Base-by-base conservation (phyloP, 2,113 vertebrate genomes). In the Callaeas wilsoni region DNA sequence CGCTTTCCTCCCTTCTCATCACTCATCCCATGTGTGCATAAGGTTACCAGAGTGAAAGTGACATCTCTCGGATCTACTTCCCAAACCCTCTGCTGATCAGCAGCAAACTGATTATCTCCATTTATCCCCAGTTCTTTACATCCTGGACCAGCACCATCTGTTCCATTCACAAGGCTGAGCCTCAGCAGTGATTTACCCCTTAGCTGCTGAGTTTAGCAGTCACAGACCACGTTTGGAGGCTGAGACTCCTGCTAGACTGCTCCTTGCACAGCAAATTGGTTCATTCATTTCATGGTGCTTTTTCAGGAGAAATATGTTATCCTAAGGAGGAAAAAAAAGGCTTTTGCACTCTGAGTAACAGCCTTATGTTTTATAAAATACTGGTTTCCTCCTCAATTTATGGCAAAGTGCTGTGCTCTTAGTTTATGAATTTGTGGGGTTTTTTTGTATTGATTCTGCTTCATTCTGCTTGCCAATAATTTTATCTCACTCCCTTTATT, bases 371-470 rank as follows among this genome's bases (percentile, higher is more conserved):
- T 53, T 39, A 70, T 55, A 44, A 87, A 89, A 74, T 53, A 70
- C 2, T 71, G 21, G 7, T 15, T 62, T 64, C 17, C 21, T 75
- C 27, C 64, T 84, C 3, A 6, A 78, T 56, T 85, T 87, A 22
- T 37, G 55, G 35, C 23, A 71, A 78, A 87, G 33, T 56, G 25
- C 15, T 73, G 15, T 12, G 15, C 33, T 75, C 88, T 75, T 29
- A 67, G 47, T 87, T 91, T 87, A 78, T 81, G 42, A 73, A 80
- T 89, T 90, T 75, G 27, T 78, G 47, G 32, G 35, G n/a, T n/a
- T n/a, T n/a, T 82, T 94, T 91, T 74, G 9, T 60, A 94, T 87
- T 78, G 90, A 89, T 96, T 87, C 49, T 68, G 33, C 30, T 19
- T 93, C 62, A 68, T 89, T 78, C 25, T 89, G 16, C 62, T 78